Percentiles rank a stretch among this genome's conserved stretches.
Evolutionary conservation across 2,888 invertebrate genomes (phyloP).

Genomic region (Acrobasis consociella): DNA sequence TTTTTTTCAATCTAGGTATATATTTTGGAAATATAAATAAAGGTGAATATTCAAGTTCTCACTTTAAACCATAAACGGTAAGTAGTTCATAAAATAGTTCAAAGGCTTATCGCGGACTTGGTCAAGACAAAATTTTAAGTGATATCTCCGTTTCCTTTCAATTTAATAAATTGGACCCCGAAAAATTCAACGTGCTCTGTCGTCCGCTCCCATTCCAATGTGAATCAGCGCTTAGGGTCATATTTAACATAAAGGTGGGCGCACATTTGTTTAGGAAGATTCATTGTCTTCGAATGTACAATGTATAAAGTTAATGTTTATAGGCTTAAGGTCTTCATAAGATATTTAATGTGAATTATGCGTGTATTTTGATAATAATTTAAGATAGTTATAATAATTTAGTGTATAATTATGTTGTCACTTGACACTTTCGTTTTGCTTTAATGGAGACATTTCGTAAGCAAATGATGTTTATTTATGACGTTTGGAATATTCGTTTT

Average conservation of each 20-base stretch:
- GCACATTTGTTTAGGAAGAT: conserved; percentile 16
- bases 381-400: conserved; percentile 10
- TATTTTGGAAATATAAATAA: too few species aligned
- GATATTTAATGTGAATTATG: conserved; percentile 3
- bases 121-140: too few species aligned
- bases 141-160: too few species aligned
- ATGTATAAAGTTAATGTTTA: neutral
- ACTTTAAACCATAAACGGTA: too few species aligned
- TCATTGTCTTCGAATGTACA: conserved; percentile 12
- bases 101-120: too few species aligned
- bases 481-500: neutral
- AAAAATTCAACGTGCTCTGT: too few species aligned
- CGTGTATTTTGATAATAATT: conserved; percentile 5
- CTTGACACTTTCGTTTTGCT: conserved; percentile 16
- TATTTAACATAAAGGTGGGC: conserved; percentile 18
- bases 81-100: too few species aligned
- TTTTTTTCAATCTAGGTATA: too few species aligned
- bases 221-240: neutral
- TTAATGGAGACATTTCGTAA: conserved; percentile 5
- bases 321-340: neutral
- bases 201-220: too few species aligned
- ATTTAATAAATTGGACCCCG: too few species aligned
- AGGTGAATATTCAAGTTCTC: too few species aligned
- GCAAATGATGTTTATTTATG: conserved; percentile 11
- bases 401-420: conserved; percentile 5